Evolutionary conservation across 2,888 invertebrate species (phyloP).

Genomic region (Pseudoips prasinana): DNA sequence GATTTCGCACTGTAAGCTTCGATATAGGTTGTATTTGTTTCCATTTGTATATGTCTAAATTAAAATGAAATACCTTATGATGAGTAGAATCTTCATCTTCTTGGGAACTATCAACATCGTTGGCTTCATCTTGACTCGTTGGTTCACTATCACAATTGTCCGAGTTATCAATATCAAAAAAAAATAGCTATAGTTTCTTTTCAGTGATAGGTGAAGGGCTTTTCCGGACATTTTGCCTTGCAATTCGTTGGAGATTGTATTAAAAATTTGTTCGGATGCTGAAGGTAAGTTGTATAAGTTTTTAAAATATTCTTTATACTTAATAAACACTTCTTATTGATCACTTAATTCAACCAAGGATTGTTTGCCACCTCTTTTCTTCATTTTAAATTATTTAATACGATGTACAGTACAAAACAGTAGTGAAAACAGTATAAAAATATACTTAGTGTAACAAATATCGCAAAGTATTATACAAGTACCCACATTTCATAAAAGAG

Average conservation of each 20-base stretch:
- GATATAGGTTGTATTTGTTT: conserved; percentile 3
- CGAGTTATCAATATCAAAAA: conserved; percentile 1
- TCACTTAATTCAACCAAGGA: not conserved
- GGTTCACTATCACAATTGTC: not conserved
- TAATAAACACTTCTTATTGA: conserved; percentile 1
- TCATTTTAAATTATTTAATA: not conserved
- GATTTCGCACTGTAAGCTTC: conserved; percentile 2
- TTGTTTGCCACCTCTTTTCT: conserved; percentile 1
- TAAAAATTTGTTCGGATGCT: not conserved
- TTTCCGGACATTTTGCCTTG: conserved; percentile 1
- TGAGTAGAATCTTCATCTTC: not conserved
- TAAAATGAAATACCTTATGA: conserved; percentile 1
- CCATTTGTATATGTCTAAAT: conserved; percentile 4
- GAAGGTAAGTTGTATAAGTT: not conserved
- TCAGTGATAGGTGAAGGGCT: conserved; percentile 1
- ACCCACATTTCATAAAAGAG: too few species aligned
- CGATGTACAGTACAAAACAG: not conserved
- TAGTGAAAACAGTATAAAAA: not conserved
- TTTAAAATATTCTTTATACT: conserved; percentile 1
- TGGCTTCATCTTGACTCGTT: conserved; percentile 1
- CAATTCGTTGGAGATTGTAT: not conserved
- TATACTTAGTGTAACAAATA: too few species aligned
- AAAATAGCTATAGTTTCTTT: conserved; percentile 1
- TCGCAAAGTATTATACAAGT: too few species aligned
- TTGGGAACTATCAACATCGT: not conserved